phyloP scores from a whole-genome alignment of 2,113 vertebrate species.

The Xenopus laevis region DNA sequence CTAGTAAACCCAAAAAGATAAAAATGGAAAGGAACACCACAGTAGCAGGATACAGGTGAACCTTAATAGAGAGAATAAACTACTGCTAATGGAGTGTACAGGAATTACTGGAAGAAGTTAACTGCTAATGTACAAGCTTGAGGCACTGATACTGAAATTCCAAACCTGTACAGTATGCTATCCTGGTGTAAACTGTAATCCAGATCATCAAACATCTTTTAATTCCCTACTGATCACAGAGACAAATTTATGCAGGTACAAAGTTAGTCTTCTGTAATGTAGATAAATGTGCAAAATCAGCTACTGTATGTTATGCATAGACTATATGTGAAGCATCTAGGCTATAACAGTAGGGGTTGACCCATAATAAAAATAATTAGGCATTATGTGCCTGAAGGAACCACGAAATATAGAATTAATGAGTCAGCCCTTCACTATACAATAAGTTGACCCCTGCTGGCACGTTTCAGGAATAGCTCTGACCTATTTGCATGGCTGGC shows the following conservation, averaged over 20 bases:
- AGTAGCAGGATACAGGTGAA: no score
- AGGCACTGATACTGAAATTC: no score
- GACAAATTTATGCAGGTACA: background rate
- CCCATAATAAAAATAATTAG: slow-evolving; percentile 1
- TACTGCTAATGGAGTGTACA: no score
- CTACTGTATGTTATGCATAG: no score
- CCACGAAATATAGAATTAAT: slow-evolving; percentile 3
- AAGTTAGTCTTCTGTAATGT: background rate
- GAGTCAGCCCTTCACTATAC: slow-evolving; percentile 3
- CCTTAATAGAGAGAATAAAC: no score
- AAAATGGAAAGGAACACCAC: no score
- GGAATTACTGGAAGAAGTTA: no score
- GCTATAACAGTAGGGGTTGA: background rate
- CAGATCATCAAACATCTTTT: background rate
- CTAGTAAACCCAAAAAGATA: no score
- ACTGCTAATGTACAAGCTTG: no score
- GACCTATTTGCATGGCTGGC: slow-evolving; percentile 1
- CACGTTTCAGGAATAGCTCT: background rate
- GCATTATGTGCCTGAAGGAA: slow-evolving; percentile 1
- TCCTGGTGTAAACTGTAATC: no score
- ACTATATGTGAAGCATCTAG: no score
- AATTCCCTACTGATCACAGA: background rate
- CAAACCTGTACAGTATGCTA: no score
- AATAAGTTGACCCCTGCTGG: slow-evolving; percentile 5
- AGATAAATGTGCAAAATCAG: background rate